These are phyloP conservation scores for Drosophila meridionalis DNA, from an alignment of 2,888 invertebrate species.

Conservation along the genomic window DNA sequence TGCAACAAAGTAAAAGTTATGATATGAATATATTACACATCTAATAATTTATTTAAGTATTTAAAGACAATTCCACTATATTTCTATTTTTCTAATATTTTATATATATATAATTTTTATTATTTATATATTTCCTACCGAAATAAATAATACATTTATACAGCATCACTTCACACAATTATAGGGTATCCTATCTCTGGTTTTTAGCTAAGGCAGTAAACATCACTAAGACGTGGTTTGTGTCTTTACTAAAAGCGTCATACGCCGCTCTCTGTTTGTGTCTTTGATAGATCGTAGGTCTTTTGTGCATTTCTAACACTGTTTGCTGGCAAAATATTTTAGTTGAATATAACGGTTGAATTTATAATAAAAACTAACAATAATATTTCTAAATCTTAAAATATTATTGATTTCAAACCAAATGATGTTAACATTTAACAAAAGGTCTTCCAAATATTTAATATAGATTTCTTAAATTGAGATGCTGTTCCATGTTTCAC, in stretches of 20 bases:
- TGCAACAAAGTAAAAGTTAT: too few relatives aligned
- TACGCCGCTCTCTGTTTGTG: background rate
- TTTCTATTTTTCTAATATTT: background rate
- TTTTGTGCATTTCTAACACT: conserved; percentile 10
- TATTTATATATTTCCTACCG: background rate
- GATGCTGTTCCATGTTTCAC: too few relatives aligned
- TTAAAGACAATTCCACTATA: background rate
- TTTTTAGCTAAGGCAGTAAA: too few relatives aligned
- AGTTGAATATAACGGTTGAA: background rate
- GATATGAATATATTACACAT: too few relatives aligned
- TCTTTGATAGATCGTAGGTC: background rate
- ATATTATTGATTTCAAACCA: background rate
- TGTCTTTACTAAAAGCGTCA: conserved; percentile 35
- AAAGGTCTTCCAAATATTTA: background rate
- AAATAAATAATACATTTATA: background rate
- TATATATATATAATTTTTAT: background rate
- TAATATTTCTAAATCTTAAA: background rate
- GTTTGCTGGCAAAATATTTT: background rate
- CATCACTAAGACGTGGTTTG: background rate
- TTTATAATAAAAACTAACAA: background rate
- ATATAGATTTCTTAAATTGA: background rate
- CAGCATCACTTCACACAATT: background rate
- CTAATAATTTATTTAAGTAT: too few relatives aligned
- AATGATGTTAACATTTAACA: too few relatives aligned
- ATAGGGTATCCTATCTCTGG: background rate